Conservation (phyloP, 2,797 vertebrate species). For the Poecilia velifera region DNA sequence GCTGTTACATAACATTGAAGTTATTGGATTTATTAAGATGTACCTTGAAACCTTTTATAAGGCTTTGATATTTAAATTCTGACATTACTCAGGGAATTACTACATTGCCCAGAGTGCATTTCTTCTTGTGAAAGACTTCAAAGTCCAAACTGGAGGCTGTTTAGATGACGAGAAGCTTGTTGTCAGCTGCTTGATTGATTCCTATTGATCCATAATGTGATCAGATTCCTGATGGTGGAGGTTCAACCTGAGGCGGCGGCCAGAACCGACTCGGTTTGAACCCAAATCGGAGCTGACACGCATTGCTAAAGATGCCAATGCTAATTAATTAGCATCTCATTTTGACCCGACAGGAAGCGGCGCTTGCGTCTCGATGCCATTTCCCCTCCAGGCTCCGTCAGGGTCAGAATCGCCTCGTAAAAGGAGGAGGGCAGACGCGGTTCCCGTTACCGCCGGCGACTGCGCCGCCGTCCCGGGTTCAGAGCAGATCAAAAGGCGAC, state of each 20-base stretch:
- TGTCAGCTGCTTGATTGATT: conserved; percentile 39
- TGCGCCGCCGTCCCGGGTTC: conserved; percentile 61
- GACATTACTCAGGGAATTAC: conserved; percentile 1
- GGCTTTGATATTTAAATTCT: not conserved
- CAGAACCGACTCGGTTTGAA: conserved; percentile 70
- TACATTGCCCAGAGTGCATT: conserved; percentile 42
- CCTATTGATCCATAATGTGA: conserved; percentile 66
- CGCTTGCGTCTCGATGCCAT: conserved; percentile 88
- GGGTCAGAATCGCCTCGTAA: conserved; percentile 92
- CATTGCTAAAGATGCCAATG: conserved; percentile 95
- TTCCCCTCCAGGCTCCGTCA: conserved; percentile 88
- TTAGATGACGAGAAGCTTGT: conserved; percentile 30
- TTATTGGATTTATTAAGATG: not conserved
- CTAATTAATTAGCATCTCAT: conserved; percentile 99
- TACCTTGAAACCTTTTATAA: not conserved
- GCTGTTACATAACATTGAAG: not conserved
- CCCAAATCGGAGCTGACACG: conserved; percentile 94
- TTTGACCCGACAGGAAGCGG: conserved; percentile 91
- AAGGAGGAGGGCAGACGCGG: conserved; percentile 79
- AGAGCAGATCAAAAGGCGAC: conserved; percentile 60
- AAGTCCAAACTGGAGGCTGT: not conserved
- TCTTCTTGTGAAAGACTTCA: not conserved
- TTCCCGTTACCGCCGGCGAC: conserved; percentile 71
- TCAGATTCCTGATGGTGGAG: conserved; percentile 46
- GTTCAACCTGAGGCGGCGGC: conserved; percentile 65